These are phyloP conservation scores for Drosophila busckii DNA, from an alignment of 1,140 invertebrate genomes.

Conservation along the genomic window DNA sequence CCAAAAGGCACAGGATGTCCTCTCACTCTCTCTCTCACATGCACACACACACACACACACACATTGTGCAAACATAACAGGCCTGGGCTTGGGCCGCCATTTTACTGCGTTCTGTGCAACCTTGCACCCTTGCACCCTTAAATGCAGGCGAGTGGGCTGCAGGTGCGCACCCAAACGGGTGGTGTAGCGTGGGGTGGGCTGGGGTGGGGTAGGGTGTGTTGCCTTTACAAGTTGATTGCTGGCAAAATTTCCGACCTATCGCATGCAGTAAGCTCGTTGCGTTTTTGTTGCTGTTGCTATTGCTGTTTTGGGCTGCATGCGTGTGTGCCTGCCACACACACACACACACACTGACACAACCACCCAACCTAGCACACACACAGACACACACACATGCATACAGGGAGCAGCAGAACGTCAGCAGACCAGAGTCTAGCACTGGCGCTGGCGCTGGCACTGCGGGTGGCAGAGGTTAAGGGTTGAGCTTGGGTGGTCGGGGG, in stretches of 20 bases:
- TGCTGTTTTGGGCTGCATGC: conserved; percentile 30
- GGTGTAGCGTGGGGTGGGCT: not conserved
- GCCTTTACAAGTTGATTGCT: conserved; percentile 56
- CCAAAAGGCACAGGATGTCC: not conserved
- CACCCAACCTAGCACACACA: no score
- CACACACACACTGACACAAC: not conserved
- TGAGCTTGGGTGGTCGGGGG: not conserved
- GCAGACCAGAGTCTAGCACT: no score
- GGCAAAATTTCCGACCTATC: conserved; percentile 72
- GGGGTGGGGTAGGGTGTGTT: conserved; percentile 9
- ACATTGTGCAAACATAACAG: conserved; percentile 5
- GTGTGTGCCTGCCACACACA: conserved; percentile 11
- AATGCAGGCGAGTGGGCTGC: conserved; percentile 63
- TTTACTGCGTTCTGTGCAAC: conserved; percentile 59
- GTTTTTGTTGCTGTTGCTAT: conserved; percentile 43
- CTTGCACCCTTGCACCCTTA: conserved; percentile 43
- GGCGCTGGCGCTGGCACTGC: no score
- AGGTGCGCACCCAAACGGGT: conserved; percentile 41
- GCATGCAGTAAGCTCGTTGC: conserved; percentile 71
- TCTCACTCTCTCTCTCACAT: not conserved
- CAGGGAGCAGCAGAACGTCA: not conserved
- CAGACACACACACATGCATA: conserved; percentile 7
- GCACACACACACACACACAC: not conserved
- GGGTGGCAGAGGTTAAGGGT: no score
- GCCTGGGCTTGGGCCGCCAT: conserved; percentile 60